Evolutionary conservation across 2,888 invertebrate genomes (phyloP).

Genomic region (Microctonus hyperodae): DNA sequence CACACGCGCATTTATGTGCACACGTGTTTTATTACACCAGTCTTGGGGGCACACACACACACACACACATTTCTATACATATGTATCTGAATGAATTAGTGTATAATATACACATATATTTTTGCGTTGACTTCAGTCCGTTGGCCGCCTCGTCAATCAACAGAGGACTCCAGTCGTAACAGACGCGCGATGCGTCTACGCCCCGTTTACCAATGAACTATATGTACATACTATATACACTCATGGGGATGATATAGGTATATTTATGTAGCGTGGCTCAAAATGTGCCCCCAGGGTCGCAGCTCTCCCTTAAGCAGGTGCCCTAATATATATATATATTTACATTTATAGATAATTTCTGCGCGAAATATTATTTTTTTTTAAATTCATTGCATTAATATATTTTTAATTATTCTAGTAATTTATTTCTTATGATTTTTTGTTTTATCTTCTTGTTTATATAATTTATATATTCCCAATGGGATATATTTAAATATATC

Average conservation of each 20-base stretch:
- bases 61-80: neutral
- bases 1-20: constrained; percentile 52
- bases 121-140: neutral
- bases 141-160: constrained; percentile 58
- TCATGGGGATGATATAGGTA: no score
- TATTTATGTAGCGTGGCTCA: neutral
- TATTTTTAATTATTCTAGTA: no score
- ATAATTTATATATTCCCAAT: no score
- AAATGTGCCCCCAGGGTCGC: constrained; percentile 21
- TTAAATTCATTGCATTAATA: no score
- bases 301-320: neutral
- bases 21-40: constrained; percentile 56
- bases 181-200: neutral
- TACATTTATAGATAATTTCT: neutral
- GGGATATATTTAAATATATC: no score
- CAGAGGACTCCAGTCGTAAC: constrained; percentile 27
- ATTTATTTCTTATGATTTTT: no score
- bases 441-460: no score
- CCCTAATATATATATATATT: constrained; percentile 8
- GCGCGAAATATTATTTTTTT: neutral
- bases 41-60: constrained; percentile 25
- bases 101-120: neutral
- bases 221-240: no score
- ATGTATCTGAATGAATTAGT: neutral
- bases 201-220: constrained; percentile 27